Conservation (phyloP, 2,888 invertebrate species). For the Buathra laborator region DNA sequence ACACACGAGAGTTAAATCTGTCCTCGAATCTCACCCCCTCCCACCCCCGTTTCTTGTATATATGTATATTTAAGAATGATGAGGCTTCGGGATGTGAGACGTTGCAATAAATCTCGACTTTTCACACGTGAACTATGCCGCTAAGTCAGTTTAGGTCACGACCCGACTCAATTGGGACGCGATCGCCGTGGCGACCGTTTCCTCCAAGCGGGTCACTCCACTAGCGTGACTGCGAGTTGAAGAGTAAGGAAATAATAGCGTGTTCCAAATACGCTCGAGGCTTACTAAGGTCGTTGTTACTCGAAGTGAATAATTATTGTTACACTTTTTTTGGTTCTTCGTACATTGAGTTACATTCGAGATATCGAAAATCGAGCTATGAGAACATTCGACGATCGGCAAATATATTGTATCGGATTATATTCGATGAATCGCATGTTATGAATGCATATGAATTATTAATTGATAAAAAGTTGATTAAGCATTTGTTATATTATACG, state of each 20-base stretch:
- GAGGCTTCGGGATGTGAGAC: background rate
- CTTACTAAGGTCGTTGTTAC: background rate
- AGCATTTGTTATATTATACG: background rate
- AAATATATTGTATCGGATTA: no score
- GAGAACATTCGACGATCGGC: no score
- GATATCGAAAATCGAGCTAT: no score
- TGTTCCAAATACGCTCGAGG: conserved; percentile 15
- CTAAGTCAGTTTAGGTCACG: conserved; percentile 36
- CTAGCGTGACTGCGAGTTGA: conserved; percentile 32
- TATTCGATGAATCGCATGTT: no score
- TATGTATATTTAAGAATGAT: background rate
- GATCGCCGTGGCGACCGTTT: conserved; percentile 47
- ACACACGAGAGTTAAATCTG: conserved; percentile 21
- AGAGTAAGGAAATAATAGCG: conserved; percentile 7
- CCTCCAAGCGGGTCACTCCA: conserved; percentile 39
- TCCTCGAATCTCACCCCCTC: background rate
- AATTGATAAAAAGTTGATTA: no score
- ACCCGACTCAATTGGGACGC: conserved; percentile 31
- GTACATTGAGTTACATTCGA: no score
- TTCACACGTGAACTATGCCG: conserved; percentile 11
- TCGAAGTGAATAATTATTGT: no score
- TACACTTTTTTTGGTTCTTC: no score
- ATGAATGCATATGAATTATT: no score
- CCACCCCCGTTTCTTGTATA: background rate
- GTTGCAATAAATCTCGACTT: conserved; percentile 24